Conservation (phyloP, 1,140 invertebrate genomes). For the Hyles euphorbiae region DNA sequence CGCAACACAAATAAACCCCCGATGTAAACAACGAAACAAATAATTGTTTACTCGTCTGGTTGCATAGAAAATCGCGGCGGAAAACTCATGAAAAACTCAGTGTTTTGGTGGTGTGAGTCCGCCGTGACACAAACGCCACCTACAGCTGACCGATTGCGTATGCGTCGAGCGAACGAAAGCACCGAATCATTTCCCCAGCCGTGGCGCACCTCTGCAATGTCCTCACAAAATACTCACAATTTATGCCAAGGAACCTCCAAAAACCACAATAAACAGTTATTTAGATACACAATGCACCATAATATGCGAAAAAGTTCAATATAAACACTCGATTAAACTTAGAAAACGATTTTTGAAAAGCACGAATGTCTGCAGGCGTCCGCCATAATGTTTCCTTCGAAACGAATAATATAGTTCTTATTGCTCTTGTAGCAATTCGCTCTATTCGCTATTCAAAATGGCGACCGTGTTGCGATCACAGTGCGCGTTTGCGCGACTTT, state of each 20-base stretch:
- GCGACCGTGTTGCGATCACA: conserved; percentile 73
- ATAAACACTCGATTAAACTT: conserved; percentile 74
- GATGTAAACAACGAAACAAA: conserved; percentile 37
- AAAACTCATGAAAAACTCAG: conserved; percentile 72
- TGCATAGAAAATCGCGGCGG: conserved; percentile 62
- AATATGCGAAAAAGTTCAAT: conserved; percentile 76
- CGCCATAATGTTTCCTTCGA: conserved; percentile 77
- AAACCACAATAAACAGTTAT: conserved; percentile 70
- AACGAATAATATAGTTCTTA: conserved; percentile 76
- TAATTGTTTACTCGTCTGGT: conserved; percentile 42
- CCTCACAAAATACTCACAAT: conserved; percentile 71
- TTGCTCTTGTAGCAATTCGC: conserved; percentile 72
- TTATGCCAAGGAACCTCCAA: conserved; percentile 64
- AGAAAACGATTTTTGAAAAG: conserved; percentile 77
- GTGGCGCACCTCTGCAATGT: conserved; percentile 74
- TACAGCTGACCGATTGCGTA: conserved; percentile 73
- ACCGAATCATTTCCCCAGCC: conserved; percentile 76
- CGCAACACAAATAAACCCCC: conserved; percentile 16
- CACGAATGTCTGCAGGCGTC: conserved; percentile 74
- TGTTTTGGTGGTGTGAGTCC: conserved; percentile 66
- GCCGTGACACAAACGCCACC: conserved; percentile 73
- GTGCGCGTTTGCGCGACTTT: conserved; percentile 70
- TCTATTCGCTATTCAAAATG: conserved; percentile 77
- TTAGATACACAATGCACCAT: conserved; percentile 68
- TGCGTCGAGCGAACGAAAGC: conserved; percentile 75